Conservation (phyloP, 2,888 invertebrate genomes). For the Drosophila peninsularis region DNA sequence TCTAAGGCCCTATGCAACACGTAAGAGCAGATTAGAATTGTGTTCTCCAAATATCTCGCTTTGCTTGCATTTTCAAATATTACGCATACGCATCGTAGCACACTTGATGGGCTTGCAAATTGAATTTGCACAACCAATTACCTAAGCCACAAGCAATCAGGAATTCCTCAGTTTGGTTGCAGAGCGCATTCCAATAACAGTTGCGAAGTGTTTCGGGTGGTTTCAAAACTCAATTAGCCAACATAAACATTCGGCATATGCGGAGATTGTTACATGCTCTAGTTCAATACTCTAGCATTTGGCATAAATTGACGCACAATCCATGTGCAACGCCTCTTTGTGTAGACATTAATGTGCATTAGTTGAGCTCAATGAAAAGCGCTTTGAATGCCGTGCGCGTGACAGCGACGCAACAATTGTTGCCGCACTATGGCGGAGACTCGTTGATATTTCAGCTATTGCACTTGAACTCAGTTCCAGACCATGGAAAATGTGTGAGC, state of each 20-base stretch:
- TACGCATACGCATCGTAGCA: slow-evolving; percentile 20
- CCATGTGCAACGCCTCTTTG: slow-evolving; percentile 34
- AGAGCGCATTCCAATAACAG: neutral
- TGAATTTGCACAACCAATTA: slow-evolving; percentile 9
- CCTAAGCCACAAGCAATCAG: neutral
- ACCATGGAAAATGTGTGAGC: neutral
- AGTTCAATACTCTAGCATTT: neutral
- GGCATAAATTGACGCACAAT: slow-evolving; percentile 37
- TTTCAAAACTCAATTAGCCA: slow-evolving; percentile 21
- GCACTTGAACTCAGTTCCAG: slow-evolving; percentile 15
- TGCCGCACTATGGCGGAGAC: neutral
- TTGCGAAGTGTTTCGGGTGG: neutral
- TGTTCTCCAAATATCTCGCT: neutral
- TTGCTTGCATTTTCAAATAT: neutral
- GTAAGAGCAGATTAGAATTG: neutral
- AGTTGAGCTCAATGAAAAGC: slow-evolving; percentile 29
- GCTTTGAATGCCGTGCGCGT: slow-evolving; percentile 14
- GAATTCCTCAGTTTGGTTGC: neutral
- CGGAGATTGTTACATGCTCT: neutral
- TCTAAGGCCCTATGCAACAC: neutral
- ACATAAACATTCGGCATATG: neutral
- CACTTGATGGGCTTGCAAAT: slow-evolving; percentile 19
- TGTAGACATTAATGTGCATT: slow-evolving; percentile 61
- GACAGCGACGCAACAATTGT: slow-evolving; percentile 32
- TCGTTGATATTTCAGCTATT: slow-evolving; percentile 3